These are phyloP conservation scores for Thamnaconus septentrionalis DNA, from an alignment of 2,113 vertebrate species.

Conservation along the genomic window DNA sequence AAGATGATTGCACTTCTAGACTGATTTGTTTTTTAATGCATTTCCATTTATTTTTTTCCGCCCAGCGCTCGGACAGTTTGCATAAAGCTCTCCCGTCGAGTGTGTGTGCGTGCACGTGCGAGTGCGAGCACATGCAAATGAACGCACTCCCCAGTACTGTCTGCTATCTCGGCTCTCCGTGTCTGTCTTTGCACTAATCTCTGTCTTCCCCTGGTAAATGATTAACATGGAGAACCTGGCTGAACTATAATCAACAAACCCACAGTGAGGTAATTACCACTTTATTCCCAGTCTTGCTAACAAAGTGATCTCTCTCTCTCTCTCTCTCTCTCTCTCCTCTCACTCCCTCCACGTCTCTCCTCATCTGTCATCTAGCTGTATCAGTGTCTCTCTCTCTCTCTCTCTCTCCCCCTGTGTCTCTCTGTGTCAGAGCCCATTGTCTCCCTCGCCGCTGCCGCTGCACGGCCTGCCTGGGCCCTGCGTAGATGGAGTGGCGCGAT, in stretches of 20 bases:
- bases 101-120: background rate
- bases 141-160: conserved; percentile 15
- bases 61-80: background rate
- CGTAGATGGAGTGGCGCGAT: conserved; percentile 22
- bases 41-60: conserved; percentile 17
- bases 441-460: conserved; percentile 10
- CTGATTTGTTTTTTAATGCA: conserved; percentile 23
- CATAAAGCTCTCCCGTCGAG: background rate
- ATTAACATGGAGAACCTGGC: conserved; percentile 75
- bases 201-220: conserved; percentile 69
- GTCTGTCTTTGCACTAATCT: conserved; percentile 64
- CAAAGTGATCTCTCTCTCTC: conserved; percentile 43
- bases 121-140: conserved; percentile 43
- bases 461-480: conserved; percentile 22
- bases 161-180: conserved; percentile 42
- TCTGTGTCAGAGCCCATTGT: conserved; percentile 36
- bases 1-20: conserved; percentile 58
- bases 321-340: background rate
- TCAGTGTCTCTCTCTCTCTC: conserved; percentile 33
- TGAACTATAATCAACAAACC: conserved; percentile 77
- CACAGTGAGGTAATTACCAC: conserved; percentile 76
- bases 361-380: conserved; percentile 45
- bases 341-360: background rate
- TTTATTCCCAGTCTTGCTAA: conserved; percentile 66
- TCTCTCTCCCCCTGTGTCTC: background rate